Conservation (phyloP, 2,888 invertebrate species). For the Erebia ligea region DNA sequence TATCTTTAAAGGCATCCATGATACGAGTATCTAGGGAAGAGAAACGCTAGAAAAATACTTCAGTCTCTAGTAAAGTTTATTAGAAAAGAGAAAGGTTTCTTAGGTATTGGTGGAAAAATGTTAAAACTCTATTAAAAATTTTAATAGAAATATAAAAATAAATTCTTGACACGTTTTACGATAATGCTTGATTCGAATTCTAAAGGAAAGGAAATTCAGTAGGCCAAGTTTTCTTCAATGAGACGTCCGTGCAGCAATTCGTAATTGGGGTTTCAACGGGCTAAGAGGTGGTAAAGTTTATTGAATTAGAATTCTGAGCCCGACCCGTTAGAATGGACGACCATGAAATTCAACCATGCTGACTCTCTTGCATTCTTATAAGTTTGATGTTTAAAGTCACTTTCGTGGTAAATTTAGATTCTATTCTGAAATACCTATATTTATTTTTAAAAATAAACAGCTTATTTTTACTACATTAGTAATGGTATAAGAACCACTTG, state of each 20-base stretch:
- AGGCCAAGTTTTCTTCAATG: conserved; percentile 13
- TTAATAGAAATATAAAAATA: background rate
- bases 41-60: background rate
- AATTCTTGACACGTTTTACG: conserved; percentile 10
- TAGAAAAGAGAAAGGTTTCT: background rate
- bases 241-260: conserved; percentile 15
- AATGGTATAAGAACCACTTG: no score
- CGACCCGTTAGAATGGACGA: conserved; percentile 3
- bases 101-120: background rate
- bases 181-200: conserved; percentile 5
- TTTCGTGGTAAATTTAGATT: background rate
- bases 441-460: no score
- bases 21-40: no score
- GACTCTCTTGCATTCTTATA: conserved; percentile 11
- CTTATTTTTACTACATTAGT: no score
- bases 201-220: conserved; percentile 13
- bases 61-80: background rate
- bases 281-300: conserved; percentile 23
- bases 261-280: conserved; percentile 20
- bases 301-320: conserved; percentile 18
- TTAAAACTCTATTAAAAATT: background rate
- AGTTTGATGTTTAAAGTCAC: background rate
- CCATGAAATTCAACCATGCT: conserved; percentile 2
- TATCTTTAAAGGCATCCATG: no score
- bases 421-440: background rate